These are phyloP conservation scores for Mareca penelope DNA, from an alignment of 2,797 vertebrate species.

Conservation along the genomic window DNA sequence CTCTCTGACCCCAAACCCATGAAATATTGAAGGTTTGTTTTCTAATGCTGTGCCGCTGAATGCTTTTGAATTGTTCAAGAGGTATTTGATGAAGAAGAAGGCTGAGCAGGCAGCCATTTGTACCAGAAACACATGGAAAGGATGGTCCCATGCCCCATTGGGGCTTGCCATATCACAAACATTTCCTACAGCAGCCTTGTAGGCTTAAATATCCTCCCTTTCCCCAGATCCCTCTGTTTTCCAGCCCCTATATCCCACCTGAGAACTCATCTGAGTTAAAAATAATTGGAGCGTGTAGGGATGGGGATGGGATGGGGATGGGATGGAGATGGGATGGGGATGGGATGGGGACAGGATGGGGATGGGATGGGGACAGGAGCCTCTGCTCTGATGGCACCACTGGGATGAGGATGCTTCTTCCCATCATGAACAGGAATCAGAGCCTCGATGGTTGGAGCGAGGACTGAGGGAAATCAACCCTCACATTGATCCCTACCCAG, in stretches of 20 bases:
- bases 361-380: rapidly evolving
- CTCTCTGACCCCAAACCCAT: neutral
- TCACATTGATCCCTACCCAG: neutral
- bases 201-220: neutral
- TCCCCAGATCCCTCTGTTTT: neutral
- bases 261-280: neutral
- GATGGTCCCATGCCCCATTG: neutral
- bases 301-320: too few relatives aligned
- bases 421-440: neutral
- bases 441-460: neutral
- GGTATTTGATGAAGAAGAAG: neutral
- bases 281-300: neutral
- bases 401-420: neutral
- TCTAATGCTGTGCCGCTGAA: neutral
- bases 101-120: rapidly evolving
- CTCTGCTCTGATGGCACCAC: neutral
- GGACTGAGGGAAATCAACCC: neutral
- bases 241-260: neutral
- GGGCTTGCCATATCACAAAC: neutral
- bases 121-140: neutral
- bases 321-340: too few relatives aligned
- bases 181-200: neutral
- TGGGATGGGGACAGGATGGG: too few relatives aligned
- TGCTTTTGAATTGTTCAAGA: neutral
- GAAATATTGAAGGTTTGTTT: neutral